Conservation (phyloP, 2,888 invertebrate genomes). For the Nymphalis polychloros region DNA sequence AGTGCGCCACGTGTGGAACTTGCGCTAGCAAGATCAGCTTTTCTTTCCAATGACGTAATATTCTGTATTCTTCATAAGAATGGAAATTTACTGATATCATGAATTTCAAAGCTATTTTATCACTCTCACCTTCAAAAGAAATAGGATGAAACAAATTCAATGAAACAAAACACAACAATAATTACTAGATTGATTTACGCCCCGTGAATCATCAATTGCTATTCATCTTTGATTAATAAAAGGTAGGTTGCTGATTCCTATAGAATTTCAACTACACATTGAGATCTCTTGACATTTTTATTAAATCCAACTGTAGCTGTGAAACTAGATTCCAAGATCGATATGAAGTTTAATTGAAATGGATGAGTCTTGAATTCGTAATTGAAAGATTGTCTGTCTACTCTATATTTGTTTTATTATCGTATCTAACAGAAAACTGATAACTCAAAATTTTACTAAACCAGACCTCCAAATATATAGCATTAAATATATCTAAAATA, state of each 20-base stretch:
- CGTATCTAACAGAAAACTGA: background rate
- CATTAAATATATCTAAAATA: too few species aligned
- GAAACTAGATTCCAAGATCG: constrained; percentile 61
- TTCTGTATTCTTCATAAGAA: too few species aligned
- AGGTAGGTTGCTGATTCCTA: constrained; percentile 24
- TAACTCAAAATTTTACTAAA: too few species aligned
- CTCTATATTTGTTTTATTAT: constrained; percentile 40
- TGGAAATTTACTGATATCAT: too few species aligned
- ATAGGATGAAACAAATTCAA: too few species aligned
- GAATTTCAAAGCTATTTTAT: too few species aligned
- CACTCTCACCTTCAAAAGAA: too few species aligned
- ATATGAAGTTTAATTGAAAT: constrained; percentile 71
- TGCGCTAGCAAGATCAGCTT: too few species aligned
- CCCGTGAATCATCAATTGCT: background rate
- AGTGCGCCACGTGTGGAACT: too few species aligned
- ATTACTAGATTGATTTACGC: background rate
- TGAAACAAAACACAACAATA: too few species aligned
- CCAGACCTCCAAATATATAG: too few species aligned
- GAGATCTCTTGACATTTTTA: constrained; percentile 45
- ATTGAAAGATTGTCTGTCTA: constrained; percentile 65
- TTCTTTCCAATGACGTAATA: too few species aligned
- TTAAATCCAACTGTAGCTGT: constrained; percentile 51
- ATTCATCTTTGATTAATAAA: constrained; percentile 5
- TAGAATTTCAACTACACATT: constrained; percentile 20
- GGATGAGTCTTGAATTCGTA: constrained; percentile 70